Percentiles rank a stretch among this genome's conserved stretches.
phyloP scores from a whole-genome alignment of 1,140 invertebrate genomes.

The Streblospio benedicti region DNA sequence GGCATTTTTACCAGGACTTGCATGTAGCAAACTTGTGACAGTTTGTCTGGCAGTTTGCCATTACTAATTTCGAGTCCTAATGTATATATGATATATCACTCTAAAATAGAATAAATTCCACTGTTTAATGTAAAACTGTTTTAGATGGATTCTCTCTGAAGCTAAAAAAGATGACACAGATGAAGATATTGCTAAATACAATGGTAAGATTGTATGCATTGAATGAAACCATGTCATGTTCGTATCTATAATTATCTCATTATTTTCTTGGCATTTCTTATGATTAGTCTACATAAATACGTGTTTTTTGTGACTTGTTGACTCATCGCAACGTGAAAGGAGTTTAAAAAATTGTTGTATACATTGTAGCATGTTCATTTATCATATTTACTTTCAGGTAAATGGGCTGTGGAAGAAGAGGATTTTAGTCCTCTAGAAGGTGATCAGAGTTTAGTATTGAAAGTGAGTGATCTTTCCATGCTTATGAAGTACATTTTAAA shows the following conservation, averaged over 20 bases:
- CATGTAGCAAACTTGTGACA: constrained; percentile 7
- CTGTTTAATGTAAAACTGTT: constrained; percentile 15
- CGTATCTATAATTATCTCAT: too few relatives aligned
- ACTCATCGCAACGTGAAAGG: not conserved
- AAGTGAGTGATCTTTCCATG: constrained; percentile 46
- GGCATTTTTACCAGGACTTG: constrained; percentile 3
- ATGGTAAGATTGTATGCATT: constrained; percentile 56
- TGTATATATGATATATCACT: not conserved
- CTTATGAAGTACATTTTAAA: not conserved
- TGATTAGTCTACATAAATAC: too few relatives aligned
- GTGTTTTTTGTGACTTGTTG: too few relatives aligned
- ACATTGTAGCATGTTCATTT: not conserved
- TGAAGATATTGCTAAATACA: constrained; percentile 83
- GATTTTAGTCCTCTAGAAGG: constrained; percentile 65
- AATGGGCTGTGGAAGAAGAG: constrained; percentile 71
- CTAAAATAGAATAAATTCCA: not conserved
- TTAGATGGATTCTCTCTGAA: constrained; percentile 73
- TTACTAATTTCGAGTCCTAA: not conserved
- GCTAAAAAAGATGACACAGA: constrained; percentile 89
- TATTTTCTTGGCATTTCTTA: too few relatives aligned
- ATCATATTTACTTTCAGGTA: constrained; percentile 20
- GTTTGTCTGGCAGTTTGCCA: constrained; percentile 2
- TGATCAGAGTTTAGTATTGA: constrained; percentile 81
- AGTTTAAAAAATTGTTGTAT: not conserved
- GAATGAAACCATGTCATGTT: not conserved